A percentile compares a stretch with the other conserved stretches of the same genome.
These are phyloP conservation scores for Erpornis zantholeuca DNA, from an alignment of 2,113 vertebrate genomes.

Conservation along the genomic window DNA sequence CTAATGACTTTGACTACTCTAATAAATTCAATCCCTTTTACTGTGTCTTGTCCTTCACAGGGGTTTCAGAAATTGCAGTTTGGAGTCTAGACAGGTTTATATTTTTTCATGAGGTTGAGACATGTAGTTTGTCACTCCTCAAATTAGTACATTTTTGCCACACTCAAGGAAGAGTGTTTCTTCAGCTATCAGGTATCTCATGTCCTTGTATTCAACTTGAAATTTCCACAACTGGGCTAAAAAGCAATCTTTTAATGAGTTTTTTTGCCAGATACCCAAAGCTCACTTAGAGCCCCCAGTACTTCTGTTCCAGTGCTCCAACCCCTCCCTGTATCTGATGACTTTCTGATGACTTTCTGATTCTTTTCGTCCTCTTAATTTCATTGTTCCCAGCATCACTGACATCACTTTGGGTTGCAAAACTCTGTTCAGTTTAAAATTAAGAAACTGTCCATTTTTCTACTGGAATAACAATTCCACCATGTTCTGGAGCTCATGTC, in stretches of 20 bases:
- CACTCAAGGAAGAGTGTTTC: not conserved
- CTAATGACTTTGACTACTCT: not conserved
- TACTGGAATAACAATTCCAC: not conserved
- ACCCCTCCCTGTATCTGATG: rapidly evolving
- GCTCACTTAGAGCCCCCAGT: not conserved
- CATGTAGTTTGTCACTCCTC: not conserved
- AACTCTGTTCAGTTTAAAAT: not conserved
- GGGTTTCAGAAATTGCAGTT: not conserved
- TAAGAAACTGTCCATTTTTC: not conserved
- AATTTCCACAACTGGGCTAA: not conserved
- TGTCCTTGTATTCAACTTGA: not conserved
- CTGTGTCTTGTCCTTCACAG: not conserved
- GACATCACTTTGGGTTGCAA: too few species aligned
- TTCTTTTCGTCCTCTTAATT: not conserved
- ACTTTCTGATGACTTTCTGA: not conserved
- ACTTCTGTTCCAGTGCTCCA: not conserved
- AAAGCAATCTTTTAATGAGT: not conserved
- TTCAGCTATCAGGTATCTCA: not conserved
- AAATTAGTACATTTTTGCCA: not conserved
- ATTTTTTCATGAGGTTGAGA: not conserved
- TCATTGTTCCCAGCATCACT: not conserved
- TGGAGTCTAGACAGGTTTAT: not conserved
- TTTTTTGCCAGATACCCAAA: not conserved
- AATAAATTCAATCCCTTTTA: not conserved
- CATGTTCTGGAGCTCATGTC: not conserved